Evolutionary conservation across 2,797 vertebrate genomes (phyloP), one percentile per base, ranked within the genome.

Genomic region (Chloroceryle amazona): DNA sequence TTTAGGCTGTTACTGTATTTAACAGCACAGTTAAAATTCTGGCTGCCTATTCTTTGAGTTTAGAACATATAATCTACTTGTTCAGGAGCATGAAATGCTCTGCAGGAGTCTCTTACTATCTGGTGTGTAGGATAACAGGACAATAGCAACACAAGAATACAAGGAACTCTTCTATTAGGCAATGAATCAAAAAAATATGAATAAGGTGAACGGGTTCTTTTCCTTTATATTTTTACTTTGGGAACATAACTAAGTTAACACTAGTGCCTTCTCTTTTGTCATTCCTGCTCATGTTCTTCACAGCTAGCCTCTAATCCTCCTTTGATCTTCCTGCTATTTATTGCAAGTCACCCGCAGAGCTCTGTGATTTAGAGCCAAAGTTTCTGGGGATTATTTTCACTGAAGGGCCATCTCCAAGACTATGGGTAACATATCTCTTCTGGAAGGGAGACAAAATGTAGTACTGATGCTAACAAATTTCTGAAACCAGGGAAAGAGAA

Each of bases 301-400:
- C 78, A 92, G 81, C 9, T 41, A 86, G 44, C 8, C 33, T 76
- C 42, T 89, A 93, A 94, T 82, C 55, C 71, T 54, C 63, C 89
- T 95, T 96, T 95, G 78, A 95, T 95, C 81, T 95, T 80, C 33
- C 23, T 1, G 2, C 8, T 85, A 7, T 80, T 94, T 90, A 85
- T 67, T 92, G 25, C 35, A 89, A 92, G 29, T 70, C 31, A 74
- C 72, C 26, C 49, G 37, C 60, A 86, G 67, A 75, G 20, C 70
- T 85, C 51, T 92, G 58, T 79, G 78, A 91, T 87, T 85, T 71
- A 76, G 4, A 92, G 46, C 26, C 62, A 63, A 76, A 66, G 9
- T 78, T 90, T 76, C 67, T 61, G 79, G 60, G 20, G 57, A 31
- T 89, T 92, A 35, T 87, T 89, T 89, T 93, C 78, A 60, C 42